Evolutionary conservation across 2,888 invertebrate genomes (phyloP).

Genomic region (Congeria kusceri): DNA sequence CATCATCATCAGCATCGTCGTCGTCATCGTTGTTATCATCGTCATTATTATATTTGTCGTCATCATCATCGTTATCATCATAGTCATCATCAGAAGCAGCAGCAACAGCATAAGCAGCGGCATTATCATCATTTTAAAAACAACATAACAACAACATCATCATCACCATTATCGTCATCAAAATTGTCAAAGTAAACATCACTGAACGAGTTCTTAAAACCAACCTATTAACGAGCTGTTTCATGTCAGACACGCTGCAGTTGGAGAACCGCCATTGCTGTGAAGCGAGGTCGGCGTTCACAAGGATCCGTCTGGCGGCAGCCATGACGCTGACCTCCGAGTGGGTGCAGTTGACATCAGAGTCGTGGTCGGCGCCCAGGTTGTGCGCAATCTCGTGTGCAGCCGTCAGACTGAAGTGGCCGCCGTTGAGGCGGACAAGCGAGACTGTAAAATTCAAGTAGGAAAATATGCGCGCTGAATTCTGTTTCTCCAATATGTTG

Average conservation of each 20-base stretch:
- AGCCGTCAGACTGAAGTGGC: neutral
- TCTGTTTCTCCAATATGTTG: too few relatives aligned
- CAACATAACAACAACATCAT: too few relatives aligned
- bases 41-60: too few relatives aligned
- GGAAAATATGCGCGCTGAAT: neutral
- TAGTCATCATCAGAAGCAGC: too few relatives aligned
- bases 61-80: too few relatives aligned
- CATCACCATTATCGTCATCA: too few relatives aligned
- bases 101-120: too few relatives aligned
- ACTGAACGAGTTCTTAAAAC: too few relatives aligned
- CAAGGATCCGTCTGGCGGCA: neutral
- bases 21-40: too few relatives aligned
- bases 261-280: constrained; percentile 2
- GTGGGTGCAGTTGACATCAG: neutral
- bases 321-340: neutral
- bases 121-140: too few relatives aligned
- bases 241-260: constrained; percentile 3
- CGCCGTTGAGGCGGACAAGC: neutral
- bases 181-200: too few relatives aligned
- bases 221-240: neutral
- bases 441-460: neutral
- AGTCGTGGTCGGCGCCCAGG: neutral
- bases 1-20: too few relatives aligned
- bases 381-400: neutral
- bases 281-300: neutral